These are phyloP conservation scores for Drosophila prolongata DNA, from an alignment of 2,888 invertebrate genomes.

Conservation along the genomic window DNA sequence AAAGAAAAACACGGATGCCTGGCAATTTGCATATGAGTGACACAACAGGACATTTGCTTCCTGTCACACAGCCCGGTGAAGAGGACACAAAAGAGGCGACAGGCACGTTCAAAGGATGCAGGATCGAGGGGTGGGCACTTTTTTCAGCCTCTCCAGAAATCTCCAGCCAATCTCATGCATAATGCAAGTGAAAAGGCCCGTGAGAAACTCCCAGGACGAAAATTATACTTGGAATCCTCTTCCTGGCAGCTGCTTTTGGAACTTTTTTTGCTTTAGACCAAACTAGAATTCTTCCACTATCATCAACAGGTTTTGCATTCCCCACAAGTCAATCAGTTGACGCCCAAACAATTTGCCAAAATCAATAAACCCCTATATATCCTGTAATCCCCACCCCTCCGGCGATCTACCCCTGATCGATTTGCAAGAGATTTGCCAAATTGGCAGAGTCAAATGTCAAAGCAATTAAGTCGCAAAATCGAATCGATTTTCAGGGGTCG, in stretches of 20 bases:
- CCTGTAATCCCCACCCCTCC: constrained; percentile 27
- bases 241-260: constrained; percentile 14
- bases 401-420: constrained; percentile 68
- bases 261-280: neutral
- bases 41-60: constrained; percentile 78
- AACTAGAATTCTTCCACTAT: neutral
- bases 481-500: constrained; percentile 52
- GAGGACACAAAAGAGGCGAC: constrained; percentile 45
- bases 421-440: constrained; percentile 56
- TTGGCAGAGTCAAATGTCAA: constrained; percentile 76
- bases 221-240: constrained; percentile 27
- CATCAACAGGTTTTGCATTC: constrained; percentile 54
- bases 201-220: constrained; percentile 62
- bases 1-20: constrained; percentile 43
- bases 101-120: constrained; percentile 58
- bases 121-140: constrained; percentile 25
- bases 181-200: constrained; percentile 69
- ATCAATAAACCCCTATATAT: constrained; percentile 20
- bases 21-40: constrained; percentile 81
- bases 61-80: constrained; percentile 63
- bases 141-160: constrained; percentile 37
- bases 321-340: constrained; percentile 15
- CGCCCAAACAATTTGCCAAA: constrained; percentile 65
- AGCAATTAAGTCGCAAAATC: constrained; percentile 75
- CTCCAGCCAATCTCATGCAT: constrained; percentile 63